Conservation (phyloP, 2,113 vertebrate genomes). For the Tauraco erythrolophus region DNA sequence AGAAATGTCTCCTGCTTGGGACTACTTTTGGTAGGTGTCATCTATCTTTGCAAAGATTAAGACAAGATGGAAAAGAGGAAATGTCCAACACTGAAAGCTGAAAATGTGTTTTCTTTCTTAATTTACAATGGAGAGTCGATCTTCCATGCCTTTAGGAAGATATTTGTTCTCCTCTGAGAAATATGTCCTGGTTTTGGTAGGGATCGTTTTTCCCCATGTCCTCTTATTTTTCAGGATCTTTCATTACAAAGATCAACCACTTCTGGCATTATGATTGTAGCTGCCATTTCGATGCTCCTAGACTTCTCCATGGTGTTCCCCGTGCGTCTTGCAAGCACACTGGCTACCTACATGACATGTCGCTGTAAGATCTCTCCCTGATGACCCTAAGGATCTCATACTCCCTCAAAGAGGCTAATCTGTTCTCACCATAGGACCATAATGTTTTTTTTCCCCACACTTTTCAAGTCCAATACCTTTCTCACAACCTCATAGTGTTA, state of each 20-base stretch:
- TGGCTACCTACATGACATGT: background rate
- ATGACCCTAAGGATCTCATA: background rate
- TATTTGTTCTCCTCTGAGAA: background rate
- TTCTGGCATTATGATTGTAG: background rate
- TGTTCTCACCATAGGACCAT: background rate
- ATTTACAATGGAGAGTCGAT: background rate
- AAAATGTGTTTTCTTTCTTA: background rate
- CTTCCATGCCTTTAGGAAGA: background rate
- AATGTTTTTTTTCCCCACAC: background rate
- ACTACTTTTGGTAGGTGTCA: background rate
- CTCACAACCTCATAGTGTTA: background rate
- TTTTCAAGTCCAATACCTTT: background rate
- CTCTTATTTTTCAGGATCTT: background rate
- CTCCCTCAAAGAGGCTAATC: background rate
- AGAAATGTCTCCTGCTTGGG: conserved; percentile 8
- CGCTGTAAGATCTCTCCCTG: background rate
- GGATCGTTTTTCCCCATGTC: background rate
- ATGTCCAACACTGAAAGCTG: background rate
- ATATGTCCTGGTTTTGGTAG: background rate
- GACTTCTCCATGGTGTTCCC: background rate
- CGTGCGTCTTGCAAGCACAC: background rate
- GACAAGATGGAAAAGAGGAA: background rate
- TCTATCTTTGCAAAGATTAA: background rate
- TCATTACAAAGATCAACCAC: background rate
- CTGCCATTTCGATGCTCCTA: background rate